Percentiles rank a stretch among this genome's conserved stretches.
Conservation (phyloP, 30 jellyfish, hydroid and myxozoan species). For the Sanderia malayensis region DNA sequence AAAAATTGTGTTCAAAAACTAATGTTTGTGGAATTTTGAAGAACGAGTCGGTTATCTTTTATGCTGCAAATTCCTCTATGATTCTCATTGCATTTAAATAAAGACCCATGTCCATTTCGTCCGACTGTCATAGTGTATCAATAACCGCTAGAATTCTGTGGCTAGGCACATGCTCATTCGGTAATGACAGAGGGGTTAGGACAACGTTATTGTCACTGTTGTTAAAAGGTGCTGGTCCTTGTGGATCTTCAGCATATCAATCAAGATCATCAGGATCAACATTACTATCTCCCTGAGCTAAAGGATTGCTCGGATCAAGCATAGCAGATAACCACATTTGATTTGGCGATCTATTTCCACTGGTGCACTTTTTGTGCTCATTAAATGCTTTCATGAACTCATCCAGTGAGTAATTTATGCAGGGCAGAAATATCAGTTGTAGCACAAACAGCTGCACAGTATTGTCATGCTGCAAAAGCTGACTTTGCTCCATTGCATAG, state of each 20-base stretch:
- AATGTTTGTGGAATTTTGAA: too few species aligned
- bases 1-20: too few species aligned
- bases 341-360: neutral
- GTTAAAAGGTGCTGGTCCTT: conserved; percentile 11
- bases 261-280: neutral
- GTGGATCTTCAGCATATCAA: neutral
- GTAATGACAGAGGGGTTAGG: too few species aligned
- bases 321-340: neutral
- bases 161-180: too few species aligned
- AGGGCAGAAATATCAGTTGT: neutral
- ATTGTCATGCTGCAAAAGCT: neutral
- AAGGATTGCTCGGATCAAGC: conserved; percentile 8
- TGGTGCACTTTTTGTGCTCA: neutral
- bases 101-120: neutral
- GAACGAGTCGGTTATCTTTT: too few species aligned
- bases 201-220: conserved; percentile 1
- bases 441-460: neutral
- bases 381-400: neutral
- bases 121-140: too few species aligned
- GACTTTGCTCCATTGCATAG: conserved; percentile 7
- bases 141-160: too few species aligned
- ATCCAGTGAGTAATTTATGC: neutral
- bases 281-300: neutral
- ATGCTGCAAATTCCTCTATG: too few species aligned
- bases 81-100: too few species aligned